Conservation (phyloP, 2,888 invertebrate species). For the Bugula neritina region DNA sequence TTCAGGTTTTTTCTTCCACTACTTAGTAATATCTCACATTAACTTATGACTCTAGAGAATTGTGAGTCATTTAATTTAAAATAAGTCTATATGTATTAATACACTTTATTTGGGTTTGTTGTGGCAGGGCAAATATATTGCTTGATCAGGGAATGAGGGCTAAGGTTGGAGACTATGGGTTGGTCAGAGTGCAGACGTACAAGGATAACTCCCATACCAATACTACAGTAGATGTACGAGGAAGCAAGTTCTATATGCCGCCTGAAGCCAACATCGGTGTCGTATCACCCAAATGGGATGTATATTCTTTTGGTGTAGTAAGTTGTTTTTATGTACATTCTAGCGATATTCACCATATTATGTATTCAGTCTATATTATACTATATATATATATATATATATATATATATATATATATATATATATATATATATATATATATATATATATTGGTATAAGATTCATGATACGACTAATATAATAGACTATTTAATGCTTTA, state of each 20-base stretch:
- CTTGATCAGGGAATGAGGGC: neutral
- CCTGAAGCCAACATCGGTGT: neutral
- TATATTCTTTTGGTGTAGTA: constrained; percentile 19
- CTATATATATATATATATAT: no score
- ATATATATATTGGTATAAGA: no score
- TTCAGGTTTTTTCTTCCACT: no score
- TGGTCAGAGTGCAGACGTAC: constrained; percentile 11
- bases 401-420: no score
- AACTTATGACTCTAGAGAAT: no score
- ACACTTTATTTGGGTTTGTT: no score
- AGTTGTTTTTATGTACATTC: neutral
- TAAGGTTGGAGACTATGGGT: constrained; percentile 17
- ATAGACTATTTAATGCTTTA: no score
- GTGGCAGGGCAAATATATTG: constrained; percentile 4
- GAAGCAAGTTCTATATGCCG: constrained; percentile 11
- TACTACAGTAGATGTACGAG: neutral
- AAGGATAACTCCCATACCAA: constrained; percentile 17
- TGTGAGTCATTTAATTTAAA: no score
- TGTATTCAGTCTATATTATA: neutral
- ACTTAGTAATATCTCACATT: no score
- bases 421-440: no score
- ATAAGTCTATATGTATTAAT: no score
- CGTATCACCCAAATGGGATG: constrained; percentile 21
- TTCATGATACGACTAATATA: no score
- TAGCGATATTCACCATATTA: neutral